Base-by-base conservation (phyloP, 2,113 vertebrate genomes). In the Peromyscus maniculatus region DNA sequence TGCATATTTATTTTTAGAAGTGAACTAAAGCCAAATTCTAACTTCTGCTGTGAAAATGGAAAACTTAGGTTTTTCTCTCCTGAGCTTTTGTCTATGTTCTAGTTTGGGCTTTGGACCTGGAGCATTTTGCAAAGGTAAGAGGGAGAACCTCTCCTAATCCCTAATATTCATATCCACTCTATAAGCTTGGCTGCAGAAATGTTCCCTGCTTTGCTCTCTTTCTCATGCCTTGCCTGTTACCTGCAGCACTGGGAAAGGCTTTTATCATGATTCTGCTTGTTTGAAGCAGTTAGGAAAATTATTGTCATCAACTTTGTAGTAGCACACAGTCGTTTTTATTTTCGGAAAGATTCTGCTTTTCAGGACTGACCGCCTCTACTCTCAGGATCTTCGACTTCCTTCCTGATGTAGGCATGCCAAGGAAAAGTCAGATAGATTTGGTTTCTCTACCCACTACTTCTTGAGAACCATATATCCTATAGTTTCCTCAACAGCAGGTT, bases 101-200 rank as follows among this genome's bases (percentile, higher is more conserved):
- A 10, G 13, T 1, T 59, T 92, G 36, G 13, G 12, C 36, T 31
- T 86, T 69, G 52, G 39, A 55, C 88, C 83, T 86, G 11, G 52
- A 33, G 15, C 12, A n/a, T 92, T 97, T 89, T 89, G 43, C 46
- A 67, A 21, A 93, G 36, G 33, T 52, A 24, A 92, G 77, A 21
- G 46, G 52, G 39, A 91, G 28, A 19, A 1, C 1, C n/a, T 26
- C 5, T 71, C 3, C 28, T 36, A 28, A 4, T 4, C 31, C 21
- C 5, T 22, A n/a, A 4, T 55, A 2, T 7, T 92, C 10, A 1
- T 94, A 15, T 92, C 75, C 49, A 36, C 10, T 49, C 26, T 33
- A 6, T 21, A 67, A 67, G 28, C 24, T 84, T 67, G 28, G 28
- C 28, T 36, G 21, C 0, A 4, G 9, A 67, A 46, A 92, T 8